Conservation (phyloP, 2,797 vertebrate genomes). For the Gobio occitaniae region DNA sequence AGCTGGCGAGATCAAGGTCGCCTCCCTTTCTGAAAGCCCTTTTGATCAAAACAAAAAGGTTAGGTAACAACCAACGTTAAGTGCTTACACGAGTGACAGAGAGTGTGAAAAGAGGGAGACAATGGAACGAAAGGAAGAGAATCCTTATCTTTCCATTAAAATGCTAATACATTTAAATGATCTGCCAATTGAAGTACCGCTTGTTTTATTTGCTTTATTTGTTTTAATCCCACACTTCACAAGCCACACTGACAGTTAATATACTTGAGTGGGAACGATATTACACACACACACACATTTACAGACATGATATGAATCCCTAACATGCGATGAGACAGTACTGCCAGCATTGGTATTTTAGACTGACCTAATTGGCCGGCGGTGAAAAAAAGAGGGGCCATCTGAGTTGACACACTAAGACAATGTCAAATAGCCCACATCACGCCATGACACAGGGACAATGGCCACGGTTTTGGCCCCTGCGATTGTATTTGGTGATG, state of each 20-base stretch:
- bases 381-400: constrained; percentile 18
- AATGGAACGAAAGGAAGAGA: constrained; percentile 8
- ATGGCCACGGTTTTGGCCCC: background rate
- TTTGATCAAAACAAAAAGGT: constrained; percentile 51
- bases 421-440: constrained; percentile 44
- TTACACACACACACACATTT: background rate
- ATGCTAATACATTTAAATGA: constrained; percentile 63
- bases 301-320: constrained; percentile 40
- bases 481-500: background rate
- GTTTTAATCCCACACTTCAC: constrained; percentile 56
- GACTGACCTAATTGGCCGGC: constrained; percentile 51
- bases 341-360: constrained; percentile 45
- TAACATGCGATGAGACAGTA: constrained; percentile 33
- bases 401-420: constrained; percentile 6
- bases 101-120: constrained; percentile 24
- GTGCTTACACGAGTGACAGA: constrained; percentile 23
- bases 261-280: constrained; percentile 32
- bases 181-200: constrained; percentile 42
- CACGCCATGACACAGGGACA: background rate
- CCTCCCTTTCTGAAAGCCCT: constrained; percentile 30
- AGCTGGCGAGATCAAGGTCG: constrained; percentile 7
- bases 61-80: constrained; percentile 20
- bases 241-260: constrained; percentile 49
- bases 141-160: constrained; percentile 62
- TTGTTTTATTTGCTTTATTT: constrained; percentile 60